Evolutionary conservation across 2,797 vertebrate species (phyloP).

Genomic region (Arremon brunneinucha): DNA sequence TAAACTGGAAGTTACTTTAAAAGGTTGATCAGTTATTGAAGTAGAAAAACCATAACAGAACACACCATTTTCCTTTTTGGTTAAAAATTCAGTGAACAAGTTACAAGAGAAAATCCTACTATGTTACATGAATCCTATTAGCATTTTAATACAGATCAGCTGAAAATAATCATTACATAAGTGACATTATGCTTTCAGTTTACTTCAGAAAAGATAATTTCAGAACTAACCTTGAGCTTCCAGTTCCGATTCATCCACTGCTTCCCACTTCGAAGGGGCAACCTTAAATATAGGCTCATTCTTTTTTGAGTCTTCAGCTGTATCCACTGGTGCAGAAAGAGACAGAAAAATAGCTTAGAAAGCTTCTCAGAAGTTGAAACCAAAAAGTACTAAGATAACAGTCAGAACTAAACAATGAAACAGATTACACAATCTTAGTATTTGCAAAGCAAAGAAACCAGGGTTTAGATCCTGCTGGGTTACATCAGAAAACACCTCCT

Average conservation of each 20-base stretch:
- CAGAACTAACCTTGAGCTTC: constrained; percentile 87
- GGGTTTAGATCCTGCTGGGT: not conserved
- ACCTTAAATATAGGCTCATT: constrained; percentile 93
- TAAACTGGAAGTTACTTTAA: not conserved
- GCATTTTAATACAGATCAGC: not conserved
- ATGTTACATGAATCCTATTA: not conserved
- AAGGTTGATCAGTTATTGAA: not conserved
- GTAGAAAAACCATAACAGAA: not conserved
- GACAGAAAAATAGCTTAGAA: not conserved
- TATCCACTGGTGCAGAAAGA: constrained; percentile 79
- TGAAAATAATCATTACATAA: not conserved
- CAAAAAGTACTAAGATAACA: not conserved
- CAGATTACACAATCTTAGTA: not conserved
- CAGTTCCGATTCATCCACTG: constrained; percentile 91
- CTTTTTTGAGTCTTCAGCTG: constrained; percentile 82
- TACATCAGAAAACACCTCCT: not conserved
- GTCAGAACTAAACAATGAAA: not conserved
- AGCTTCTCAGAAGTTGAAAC: not conserved
- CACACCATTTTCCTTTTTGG: not conserved
- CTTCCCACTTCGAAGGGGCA: constrained; percentile 98
- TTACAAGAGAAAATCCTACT: not conserved
- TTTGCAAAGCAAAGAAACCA: not conserved
- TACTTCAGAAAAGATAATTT: not conserved
- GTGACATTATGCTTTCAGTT: not conserved
- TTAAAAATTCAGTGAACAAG: not conserved